A percentile compares a stretch with the other conserved stretches of the same genome.
These are phyloP conservation scores for Microtus ochrogaster DNA, from an alignment of 2,113 vertebrate species.

Conservation along the genomic window DNA sequence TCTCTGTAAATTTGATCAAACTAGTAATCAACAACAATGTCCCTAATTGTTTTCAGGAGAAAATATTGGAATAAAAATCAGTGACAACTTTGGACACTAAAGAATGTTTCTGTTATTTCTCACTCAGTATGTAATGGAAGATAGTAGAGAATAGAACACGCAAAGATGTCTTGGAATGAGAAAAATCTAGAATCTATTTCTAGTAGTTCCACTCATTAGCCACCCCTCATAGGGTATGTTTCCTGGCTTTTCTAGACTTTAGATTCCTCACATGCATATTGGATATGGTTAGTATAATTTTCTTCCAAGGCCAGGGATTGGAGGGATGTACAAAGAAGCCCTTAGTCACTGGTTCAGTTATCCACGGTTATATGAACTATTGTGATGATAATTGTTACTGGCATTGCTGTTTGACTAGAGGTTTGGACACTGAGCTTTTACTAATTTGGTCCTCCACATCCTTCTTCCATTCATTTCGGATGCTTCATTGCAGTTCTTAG, in stretches of 20 bases:
- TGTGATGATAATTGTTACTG: neutral
- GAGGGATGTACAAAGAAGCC: neutral
- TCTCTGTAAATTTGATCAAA: slow-evolving; percentile 13
- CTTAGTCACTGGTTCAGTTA: neutral
- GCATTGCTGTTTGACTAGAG: neutral
- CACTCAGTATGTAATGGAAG: neutral
- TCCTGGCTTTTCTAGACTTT: neutral
- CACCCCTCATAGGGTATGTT: neutral
- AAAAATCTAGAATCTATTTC: neutral
- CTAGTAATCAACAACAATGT: neutral
- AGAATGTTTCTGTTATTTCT: neutral
- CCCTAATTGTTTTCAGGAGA: neutral
- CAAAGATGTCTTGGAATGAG: neutral
- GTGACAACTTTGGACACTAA: neutral
- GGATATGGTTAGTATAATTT: neutral
- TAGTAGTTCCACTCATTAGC: neutral
- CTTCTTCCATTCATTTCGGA: neutral
- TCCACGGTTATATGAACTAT: neutral
- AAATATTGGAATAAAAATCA: neutral
- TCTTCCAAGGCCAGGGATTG: neutral
- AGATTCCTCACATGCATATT: neutral
- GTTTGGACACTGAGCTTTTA: neutral
- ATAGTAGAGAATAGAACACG: neutral
- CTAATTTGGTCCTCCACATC: neutral
- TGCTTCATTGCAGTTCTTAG: neutral